Evolutionary conservation across 2,888 invertebrate genomes (phyloP).

Genomic region (Cosmia pyralina): DNA sequence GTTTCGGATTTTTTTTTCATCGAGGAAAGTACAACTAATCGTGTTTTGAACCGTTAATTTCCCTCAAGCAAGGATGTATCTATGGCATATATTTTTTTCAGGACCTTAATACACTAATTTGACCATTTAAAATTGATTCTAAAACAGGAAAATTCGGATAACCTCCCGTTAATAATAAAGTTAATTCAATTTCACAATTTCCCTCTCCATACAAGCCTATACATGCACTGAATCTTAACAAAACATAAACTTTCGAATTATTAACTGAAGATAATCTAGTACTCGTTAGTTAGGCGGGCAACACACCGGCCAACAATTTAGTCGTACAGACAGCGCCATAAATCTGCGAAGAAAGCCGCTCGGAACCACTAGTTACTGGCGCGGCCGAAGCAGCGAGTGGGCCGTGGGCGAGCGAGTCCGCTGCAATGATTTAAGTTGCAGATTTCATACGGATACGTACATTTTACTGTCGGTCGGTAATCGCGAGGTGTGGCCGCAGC

Average conservation of each 20-base stretch:
- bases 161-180: background rate
- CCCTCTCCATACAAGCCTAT: constrained; percentile 37
- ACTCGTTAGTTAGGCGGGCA: constrained; percentile 61
- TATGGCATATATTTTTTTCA: too few relatives aligned
- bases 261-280: constrained; percentile 64
- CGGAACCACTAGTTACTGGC: constrained; percentile 61
- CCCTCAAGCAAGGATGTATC: too few relatives aligned
- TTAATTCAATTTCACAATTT: constrained; percentile 27
- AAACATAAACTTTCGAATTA: constrained; percentile 64
- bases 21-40: too few relatives aligned
- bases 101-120: too few relatives aligned
- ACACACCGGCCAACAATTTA: constrained; percentile 62
- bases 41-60: too few relatives aligned
- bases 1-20: too few relatives aligned
- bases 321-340: constrained; percentile 60
- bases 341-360: constrained; percentile 66
- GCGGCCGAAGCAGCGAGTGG: constrained; percentile 54
- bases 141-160: too few relatives aligned
- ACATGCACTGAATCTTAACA: constrained; percentile 40
- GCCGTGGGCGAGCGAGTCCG: constrained; percentile 65
- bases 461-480: constrained; percentile 47
- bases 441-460: constrained; percentile 62
- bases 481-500: constrained; percentile 63
- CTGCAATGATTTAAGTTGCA: constrained; percentile 64
- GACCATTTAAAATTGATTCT: too few relatives aligned